phyloP scores from a whole-genome alignment of 2,888 invertebrate genomes.

The Ferrisia virgata region DNA sequence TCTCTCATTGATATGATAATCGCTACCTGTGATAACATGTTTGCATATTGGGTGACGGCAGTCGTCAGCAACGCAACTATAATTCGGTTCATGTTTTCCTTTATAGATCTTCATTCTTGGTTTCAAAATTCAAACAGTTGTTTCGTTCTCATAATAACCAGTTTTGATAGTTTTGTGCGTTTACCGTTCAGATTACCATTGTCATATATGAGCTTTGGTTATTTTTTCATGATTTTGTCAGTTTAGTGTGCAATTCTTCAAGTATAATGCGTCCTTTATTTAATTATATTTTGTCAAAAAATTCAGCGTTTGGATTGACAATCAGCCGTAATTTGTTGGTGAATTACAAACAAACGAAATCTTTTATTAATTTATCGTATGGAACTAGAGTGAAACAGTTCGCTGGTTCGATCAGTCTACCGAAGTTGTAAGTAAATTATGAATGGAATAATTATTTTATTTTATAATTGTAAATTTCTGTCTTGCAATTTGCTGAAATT shows the following conservation, averaged over 20 bases:
- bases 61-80: background rate
- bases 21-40: conserved; percentile 2
- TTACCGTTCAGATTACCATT: background rate
- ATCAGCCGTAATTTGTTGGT: background rate
- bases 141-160: background rate
- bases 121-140: no score
- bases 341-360: background rate
- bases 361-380: background rate
- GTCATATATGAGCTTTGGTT: background rate
- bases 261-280: background rate
- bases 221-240: background rate
- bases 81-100: background rate
- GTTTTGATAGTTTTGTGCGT: background rate
- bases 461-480: background rate
- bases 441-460: background rate
- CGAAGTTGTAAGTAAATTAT: background rate
- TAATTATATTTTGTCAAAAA: background rate
- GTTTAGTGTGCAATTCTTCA: background rate
- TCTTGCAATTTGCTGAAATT: background rate
- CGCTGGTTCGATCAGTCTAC: background rate
- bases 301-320: background rate
- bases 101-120: background rate
- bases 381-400: background rate
- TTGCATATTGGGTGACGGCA: background rate
- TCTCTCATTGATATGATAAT: background rate